Evolutionary conservation across 30 jellyfish, hydroid and myxozoan genomes (phyloP).

Genomic region (Aurelia aurita): DNA sequence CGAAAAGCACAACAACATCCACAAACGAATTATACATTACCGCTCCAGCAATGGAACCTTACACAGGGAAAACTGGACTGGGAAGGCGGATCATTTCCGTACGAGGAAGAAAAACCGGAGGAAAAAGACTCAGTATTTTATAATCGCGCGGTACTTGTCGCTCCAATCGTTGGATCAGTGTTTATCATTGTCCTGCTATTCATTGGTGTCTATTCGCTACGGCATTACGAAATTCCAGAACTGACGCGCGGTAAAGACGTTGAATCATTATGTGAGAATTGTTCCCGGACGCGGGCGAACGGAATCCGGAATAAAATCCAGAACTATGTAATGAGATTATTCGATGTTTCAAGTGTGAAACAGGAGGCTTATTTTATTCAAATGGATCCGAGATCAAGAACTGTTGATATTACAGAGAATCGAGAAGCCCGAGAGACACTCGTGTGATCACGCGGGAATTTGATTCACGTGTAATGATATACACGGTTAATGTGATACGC

Average conservation of each 20-base stretch:
- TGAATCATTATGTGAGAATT: constrained; percentile 42
- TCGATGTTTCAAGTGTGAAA: constrained; percentile 37
- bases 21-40: neutral
- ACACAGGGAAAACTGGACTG: constrained; percentile 48
- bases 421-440: constrained; percentile 71
- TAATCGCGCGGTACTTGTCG: constrained; percentile 68
- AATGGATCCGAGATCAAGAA: constrained; percentile 77
- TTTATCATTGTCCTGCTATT: constrained; percentile 37
- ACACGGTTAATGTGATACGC: neutral
- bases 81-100: constrained; percentile 83
- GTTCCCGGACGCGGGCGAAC: constrained; percentile 41
- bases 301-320: constrained; percentile 56
- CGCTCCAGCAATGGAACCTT: constrained; percentile 16
- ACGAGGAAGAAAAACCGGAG: constrained; percentile 31
- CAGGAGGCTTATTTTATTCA: constrained; percentile 58
- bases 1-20: neutral
- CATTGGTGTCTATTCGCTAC: constrained; percentile 56
- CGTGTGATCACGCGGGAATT: constrained; percentile 27
- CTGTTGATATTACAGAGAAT: constrained; percentile 5
- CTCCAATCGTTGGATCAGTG: constrained; percentile 74
- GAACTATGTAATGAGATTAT: constrained; percentile 60
- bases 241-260: constrained; percentile 55
- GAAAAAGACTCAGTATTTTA: constrained; percentile 33
- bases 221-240: constrained; percentile 72
- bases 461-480: neutral